phyloP scores from a whole-genome alignment of 2,888 invertebrate genomes.

The Cheilosia variabilis region DNA sequence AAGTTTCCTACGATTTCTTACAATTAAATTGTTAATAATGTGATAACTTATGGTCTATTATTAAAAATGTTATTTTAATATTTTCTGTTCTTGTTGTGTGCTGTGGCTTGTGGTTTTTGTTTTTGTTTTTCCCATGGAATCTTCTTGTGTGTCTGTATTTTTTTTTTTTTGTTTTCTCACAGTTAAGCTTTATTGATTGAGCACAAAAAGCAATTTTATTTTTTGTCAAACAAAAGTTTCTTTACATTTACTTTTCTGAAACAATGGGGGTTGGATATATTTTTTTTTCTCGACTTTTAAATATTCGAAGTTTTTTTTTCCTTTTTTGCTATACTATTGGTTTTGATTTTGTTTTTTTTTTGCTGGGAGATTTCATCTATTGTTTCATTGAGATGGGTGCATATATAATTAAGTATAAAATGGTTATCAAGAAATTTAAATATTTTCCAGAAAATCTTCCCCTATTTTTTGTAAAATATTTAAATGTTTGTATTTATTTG shows the following conservation, averaged over 20 bases:
- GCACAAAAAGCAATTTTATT: slow-evolving; percentile 81
- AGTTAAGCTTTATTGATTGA: slow-evolving; percentile 84
- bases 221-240: slow-evolving; percentile 37
- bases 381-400: slow-evolving; percentile 34
- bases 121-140: slow-evolving; percentile 47
- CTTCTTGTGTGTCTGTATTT: slow-evolving; percentile 64
- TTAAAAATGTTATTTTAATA: slow-evolving; percentile 37
- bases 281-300: slow-evolving; percentile 5
- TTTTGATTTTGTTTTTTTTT: slow-evolving; percentile 39
- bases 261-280: background rate
- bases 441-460: slow-evolving; percentile 81
- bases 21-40: slow-evolving; percentile 37
- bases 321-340: slow-evolving; percentile 41
- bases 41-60: slow-evolving; percentile 52
- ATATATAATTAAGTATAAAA: slow-evolving; percentile 18
- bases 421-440: slow-evolving; percentile 67
- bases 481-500: slow-evolving; percentile 51
- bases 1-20: slow-evolving; percentile 68
- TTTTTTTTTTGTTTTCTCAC: slow-evolving; percentile 79
- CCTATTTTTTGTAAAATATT: slow-evolving; percentile 80
- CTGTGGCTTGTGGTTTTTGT: slow-evolving; percentile 75
- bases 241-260: slow-evolving; percentile 22
- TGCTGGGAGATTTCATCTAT: slow-evolving; percentile 21
- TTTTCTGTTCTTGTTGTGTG: slow-evolving; percentile 51
- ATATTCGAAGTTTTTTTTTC: slow-evolving; percentile 54